Evolutionary conservation across 2,797 vertebrate genomes (phyloP), one percentile per base, ranked within the genome.

Genomic region (Myripristis jacobus): DNA sequence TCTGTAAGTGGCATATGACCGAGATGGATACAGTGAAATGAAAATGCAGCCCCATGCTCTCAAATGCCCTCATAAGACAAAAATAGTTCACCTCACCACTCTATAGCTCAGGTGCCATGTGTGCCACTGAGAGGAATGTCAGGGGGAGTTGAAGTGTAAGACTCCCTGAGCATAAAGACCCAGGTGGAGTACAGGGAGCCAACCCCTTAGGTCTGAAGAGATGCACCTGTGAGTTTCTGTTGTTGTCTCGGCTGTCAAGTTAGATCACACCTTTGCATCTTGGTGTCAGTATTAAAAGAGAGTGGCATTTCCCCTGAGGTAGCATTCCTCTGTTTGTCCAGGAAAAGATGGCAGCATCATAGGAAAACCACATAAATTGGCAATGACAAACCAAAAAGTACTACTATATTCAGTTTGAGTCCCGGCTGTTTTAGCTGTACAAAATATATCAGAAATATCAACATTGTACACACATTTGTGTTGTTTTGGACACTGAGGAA

Each of bases 221-320:
- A 66, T 57, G 24, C 62, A 73, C 52, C 52, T 72, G 81, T 69
- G 25, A 66, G 63, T 63, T 59, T 22, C 13, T 12, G 18, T 47
- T 73, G 62, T 71, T 46, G 16, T 62, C 9, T 27, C 1, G 1
- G 25, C 69, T 87, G 83, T 87, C 87, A 75, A 58, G 55, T 1
- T 31, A 29, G n/a, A 84, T 90, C 59, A 47, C 69, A 81, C 78
- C 70, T 79, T 47, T 59, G 61, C 58, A 75, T 82, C 66, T 68
- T 69, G 43, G 36, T 66, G 18, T 73, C 43, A n/a, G 10, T 61
- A 66, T 71, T 71, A 48, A 82, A 70, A 73, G 12, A 65, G 55
- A 82, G 34, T 72, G 69, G 58, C 75, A 70, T 59, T 18, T 0
- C 4, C 59, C 79, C 47, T 22, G 27, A 54, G 73, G 78, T 44